Evolutionary conservation across 1,140 invertebrate genomes (phyloP).

Genomic region (Apolygus lucorum): DNA sequence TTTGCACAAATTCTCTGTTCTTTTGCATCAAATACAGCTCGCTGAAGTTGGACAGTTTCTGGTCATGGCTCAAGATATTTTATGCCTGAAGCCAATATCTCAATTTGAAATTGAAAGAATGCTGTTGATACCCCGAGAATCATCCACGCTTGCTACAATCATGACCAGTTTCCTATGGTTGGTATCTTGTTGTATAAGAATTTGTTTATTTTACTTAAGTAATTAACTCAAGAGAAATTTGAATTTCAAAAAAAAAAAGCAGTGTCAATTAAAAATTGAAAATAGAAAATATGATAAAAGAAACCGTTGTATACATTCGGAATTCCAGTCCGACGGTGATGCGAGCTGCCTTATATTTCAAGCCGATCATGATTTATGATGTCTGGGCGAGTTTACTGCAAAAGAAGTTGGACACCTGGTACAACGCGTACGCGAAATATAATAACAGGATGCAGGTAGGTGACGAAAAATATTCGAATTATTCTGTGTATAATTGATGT

Average conservation of each 20-base stretch:
- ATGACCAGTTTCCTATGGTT: conserved; percentile 2
- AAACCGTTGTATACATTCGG: not conserved
- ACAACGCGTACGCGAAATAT: not conserved
- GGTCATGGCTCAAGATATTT: not conserved
- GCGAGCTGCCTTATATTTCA: not conserved
- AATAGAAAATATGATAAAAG: not conserved
- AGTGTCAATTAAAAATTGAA: not conserved
- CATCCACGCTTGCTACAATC: not conserved
- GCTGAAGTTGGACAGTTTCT: conserved; percentile 2
- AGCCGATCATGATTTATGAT: not conserved
- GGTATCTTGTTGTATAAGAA: too few relatives aligned
- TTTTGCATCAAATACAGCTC: too few relatives aligned
- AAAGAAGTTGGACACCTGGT: not conserved
- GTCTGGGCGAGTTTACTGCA: not conserved
- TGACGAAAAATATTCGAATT: too few relatives aligned
- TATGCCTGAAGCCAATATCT: not conserved
- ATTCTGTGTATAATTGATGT: too few relatives aligned
- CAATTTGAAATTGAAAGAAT: conserved; percentile 11
- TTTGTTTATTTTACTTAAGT: too few relatives aligned
- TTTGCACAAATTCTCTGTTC: too few relatives aligned
- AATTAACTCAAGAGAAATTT: too few relatives aligned
- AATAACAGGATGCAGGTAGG: not conserved
- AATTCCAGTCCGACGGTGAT: not conserved
- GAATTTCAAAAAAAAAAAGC: not conserved
- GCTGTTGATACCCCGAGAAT: not conserved